Evolutionary conservation across 2,113 vertebrate genomes (phyloP).

Genomic region (Melierax canorus): DNA sequence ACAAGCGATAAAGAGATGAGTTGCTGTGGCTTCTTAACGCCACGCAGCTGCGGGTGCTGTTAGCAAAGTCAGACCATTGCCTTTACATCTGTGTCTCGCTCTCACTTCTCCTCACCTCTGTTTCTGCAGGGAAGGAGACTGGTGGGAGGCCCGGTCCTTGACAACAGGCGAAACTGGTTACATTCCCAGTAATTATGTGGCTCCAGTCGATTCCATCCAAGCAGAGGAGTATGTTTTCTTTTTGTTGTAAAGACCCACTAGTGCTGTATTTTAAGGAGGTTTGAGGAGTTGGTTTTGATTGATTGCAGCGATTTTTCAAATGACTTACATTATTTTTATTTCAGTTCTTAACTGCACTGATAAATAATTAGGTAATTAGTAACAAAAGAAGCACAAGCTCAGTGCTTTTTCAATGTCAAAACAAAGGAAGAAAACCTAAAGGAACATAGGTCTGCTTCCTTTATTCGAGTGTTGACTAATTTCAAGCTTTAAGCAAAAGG

Average conservation of each 20-base stretch:
- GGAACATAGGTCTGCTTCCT: neutral
- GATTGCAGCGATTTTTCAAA: conserved; percentile 23
- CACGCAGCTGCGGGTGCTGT: accelerated
- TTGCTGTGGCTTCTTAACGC: neutral
- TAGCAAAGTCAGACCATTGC: neutral
- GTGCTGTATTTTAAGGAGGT: neutral
- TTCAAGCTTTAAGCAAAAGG: neutral
- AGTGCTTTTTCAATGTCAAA: conserved; percentile 42
- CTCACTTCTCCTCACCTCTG: conserved; percentile 8
- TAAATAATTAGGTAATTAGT: conserved; percentile 59
- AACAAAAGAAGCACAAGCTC: neutral
- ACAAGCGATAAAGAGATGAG: accelerated
- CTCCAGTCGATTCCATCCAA: conserved; percentile 97
- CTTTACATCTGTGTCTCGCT: neutral
- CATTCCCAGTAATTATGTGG: conserved; percentile 98
- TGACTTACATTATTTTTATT: conserved; percentile 12
- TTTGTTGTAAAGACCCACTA: conserved; percentile 19
- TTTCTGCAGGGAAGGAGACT: conserved; percentile 91
- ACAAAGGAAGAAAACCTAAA: conserved; percentile 19
- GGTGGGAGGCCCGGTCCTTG: conserved; percentile 97
- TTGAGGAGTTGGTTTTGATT: neutral
- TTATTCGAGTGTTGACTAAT: neutral
- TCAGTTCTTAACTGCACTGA: conserved; percentile 8
- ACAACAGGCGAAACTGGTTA: conserved; percentile 92
- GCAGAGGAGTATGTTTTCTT: conserved; percentile 91